A percentile compares a stretch with the other conserved stretches of the same genome.
phyloP scores from a whole-genome alignment of 2,888 invertebrate genomes.

The Exephanes ischioxanthus region DNA sequence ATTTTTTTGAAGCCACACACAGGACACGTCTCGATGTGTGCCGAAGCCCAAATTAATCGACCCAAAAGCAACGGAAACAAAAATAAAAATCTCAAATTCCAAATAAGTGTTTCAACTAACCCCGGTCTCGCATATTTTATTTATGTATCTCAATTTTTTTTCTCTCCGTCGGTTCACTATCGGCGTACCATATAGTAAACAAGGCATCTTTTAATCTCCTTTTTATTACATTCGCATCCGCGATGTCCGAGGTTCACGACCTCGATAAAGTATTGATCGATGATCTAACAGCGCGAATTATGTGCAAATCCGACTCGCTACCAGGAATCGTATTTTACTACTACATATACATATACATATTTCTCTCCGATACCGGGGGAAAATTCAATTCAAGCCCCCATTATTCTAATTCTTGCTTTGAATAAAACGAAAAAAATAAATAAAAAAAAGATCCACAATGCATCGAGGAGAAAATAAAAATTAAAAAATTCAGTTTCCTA shows the following conservation, averaged over 20 bases:
- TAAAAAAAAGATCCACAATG: not conserved
- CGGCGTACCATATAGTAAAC: not conserved
- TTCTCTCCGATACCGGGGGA: conserved; percentile 4
- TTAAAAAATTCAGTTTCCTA: not conserved
- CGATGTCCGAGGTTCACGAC: conserved; percentile 53
- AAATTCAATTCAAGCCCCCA: conserved; percentile 37
- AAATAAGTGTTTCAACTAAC: not conserved
- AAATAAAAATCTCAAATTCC: not conserved
- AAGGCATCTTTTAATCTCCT: conserved; percentile 1
- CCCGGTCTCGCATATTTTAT: not conserved
- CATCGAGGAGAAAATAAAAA: not conserved
- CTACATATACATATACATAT: not conserved
- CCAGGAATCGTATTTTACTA: conserved; percentile 25
- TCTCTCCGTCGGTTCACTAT: conserved; percentile 1
- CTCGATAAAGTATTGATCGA: conserved; percentile 63
- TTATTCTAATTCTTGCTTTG: conserved; percentile 12
- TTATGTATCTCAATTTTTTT: not conserved
- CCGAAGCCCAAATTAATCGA: not conserved
- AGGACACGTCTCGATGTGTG: not conserved
- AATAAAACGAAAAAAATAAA: conserved; percentile 24
- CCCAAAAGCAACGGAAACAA: not conserved
- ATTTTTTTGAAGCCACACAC: not conserved
- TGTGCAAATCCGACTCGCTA: conserved; percentile 35
- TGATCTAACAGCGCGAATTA: conserved; percentile 56
- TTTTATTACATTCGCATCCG: conserved; percentile 1